These are phyloP conservation scores for Synanthedon vespiformis DNA, from an alignment of 2,888 invertebrate species.

Conservation along the genomic window DNA sequence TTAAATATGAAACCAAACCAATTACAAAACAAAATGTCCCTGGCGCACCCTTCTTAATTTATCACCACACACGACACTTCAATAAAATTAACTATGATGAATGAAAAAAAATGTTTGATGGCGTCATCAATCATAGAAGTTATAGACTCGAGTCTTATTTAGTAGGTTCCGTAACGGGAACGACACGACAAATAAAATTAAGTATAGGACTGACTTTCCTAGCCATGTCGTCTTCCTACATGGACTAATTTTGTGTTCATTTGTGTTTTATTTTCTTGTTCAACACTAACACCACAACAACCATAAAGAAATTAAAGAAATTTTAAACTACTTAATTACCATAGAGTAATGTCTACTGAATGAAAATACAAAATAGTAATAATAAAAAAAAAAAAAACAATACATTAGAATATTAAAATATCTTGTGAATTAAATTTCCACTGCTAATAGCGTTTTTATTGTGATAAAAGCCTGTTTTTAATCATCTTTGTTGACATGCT, in stretches of 20 bases:
- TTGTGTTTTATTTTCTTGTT: no score
- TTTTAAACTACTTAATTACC: no score
- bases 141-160: slow-evolving; percentile 19
- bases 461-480: slow-evolving; percentile 34
- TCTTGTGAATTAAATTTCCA: slow-evolving; percentile 12
- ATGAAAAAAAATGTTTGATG: slow-evolving; percentile 54
- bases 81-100: slow-evolving; percentile 67
- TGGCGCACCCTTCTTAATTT: slow-evolving; percentile 32
- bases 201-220: no score
- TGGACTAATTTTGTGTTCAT: no score
- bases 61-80: slow-evolving; percentile 51
- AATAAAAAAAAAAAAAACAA: no score
- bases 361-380: no score
- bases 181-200: slow-evolving; percentile 24
- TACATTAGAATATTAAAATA: slow-evolving; percentile 6
- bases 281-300: no score
- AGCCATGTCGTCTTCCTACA: no score
- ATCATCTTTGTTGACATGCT: slow-evolving; percentile 35
- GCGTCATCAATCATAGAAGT: slow-evolving; percentile 57
- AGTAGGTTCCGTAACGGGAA: slow-evolving; percentile 15
- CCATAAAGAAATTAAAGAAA: no score
- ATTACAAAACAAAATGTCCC: background rate
- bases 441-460: slow-evolving; percentile 32
- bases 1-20: no score
- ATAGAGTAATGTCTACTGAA: no score